Evolutionary conservation across 2,888 invertebrate genomes (phyloP).

Genomic region (Cheilosia vulpina): DNA sequence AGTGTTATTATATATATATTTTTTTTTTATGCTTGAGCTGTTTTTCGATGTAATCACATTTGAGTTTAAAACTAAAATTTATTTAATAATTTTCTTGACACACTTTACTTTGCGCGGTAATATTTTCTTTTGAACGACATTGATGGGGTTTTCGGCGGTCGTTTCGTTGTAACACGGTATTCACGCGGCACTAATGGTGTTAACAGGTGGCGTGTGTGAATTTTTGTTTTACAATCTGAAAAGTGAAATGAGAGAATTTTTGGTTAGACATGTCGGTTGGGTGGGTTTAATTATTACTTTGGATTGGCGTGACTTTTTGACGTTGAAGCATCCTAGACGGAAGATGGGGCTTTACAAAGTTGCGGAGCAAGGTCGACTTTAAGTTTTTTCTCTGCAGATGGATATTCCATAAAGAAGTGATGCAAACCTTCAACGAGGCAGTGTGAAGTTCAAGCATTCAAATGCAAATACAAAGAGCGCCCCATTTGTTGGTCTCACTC

Average conservation of each 20-base stretch:
- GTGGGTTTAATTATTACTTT: not conserved
- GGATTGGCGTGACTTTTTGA: slow-evolving; percentile 56
- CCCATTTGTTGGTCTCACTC: too few relatives aligned
- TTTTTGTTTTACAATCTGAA: slow-evolving; percentile 50
- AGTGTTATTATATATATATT: slow-evolving; percentile 6
- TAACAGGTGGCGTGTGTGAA: not conserved
- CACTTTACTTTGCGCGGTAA: slow-evolving; percentile 73
- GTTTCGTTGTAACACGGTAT: slow-evolving; percentile 20
- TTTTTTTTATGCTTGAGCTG: slow-evolving; percentile 58
- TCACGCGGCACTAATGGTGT: not conserved
- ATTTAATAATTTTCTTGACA: slow-evolving; percentile 13
- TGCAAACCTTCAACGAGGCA: too few relatives aligned
- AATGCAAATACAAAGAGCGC: too few relatives aligned
- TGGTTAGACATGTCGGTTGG: slow-evolving; percentile 17
- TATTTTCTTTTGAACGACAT: slow-evolving; percentile 81
- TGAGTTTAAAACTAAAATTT: slow-evolving; percentile 25
- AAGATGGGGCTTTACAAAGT: too few relatives aligned
- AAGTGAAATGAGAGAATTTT: slow-evolving; percentile 48
- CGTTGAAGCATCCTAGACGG: not conserved
- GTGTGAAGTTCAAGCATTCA: too few relatives aligned
- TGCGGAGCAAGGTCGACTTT: too few relatives aligned
- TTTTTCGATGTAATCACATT: slow-evolving; percentile 64
- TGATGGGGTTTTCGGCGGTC: slow-evolving; percentile 73
- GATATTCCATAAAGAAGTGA: not conserved
- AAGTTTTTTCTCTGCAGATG: not conserved